phyloP scores from a whole-genome alignment of 2,797 vertebrate genomes.

The Lycodopsis pacificus region DNA sequence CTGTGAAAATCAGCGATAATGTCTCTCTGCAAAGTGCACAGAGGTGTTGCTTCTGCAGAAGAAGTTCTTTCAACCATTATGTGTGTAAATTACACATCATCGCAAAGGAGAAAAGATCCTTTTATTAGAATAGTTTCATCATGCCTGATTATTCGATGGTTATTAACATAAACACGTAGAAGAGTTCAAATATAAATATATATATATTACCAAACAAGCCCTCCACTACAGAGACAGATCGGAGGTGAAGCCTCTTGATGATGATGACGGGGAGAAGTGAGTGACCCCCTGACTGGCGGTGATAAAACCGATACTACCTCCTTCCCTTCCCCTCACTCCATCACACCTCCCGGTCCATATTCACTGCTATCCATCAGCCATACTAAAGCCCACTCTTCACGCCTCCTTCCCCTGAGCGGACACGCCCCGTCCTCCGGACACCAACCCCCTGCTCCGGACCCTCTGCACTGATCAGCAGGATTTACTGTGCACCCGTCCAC shows the following conservation, averaged over 20 bases:
- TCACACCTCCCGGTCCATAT: constrained; percentile 53
- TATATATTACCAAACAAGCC: constrained; percentile 63
- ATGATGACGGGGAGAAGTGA: constrained; percentile 73
- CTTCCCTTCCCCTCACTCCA: constrained; percentile 54
- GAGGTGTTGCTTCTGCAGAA: constrained; percentile 30
- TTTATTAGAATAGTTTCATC: not conserved
- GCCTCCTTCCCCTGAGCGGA: constrained; percentile 55
- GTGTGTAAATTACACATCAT: not conserved
- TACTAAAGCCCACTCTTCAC: constrained; percentile 53
- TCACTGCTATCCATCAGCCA: constrained; percentile 50
- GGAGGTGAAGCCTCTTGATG: constrained; percentile 71
- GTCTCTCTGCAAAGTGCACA: constrained; percentile 1
- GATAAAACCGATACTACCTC: constrained; percentile 67
- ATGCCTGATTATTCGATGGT: not conserved
- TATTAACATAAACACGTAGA: not conserved
- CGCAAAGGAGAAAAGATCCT: not conserved
- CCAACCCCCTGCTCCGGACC: constrained; percentile 17
- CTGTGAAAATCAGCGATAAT: not conserved
- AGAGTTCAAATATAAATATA: not conserved
- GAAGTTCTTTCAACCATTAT: not conserved
- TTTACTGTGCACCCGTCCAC: constrained; percentile 82
- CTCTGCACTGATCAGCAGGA: constrained; percentile 79
- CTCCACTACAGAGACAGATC: constrained; percentile 72
- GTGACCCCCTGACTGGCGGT: constrained; percentile 70
- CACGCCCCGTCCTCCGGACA: constrained; percentile 27